Percentiles rank a stretch among this genome's conserved stretches.
phyloP scores from a whole-genome alignment of 2,888 invertebrate species.

The Esperia sulphurella region DNA sequence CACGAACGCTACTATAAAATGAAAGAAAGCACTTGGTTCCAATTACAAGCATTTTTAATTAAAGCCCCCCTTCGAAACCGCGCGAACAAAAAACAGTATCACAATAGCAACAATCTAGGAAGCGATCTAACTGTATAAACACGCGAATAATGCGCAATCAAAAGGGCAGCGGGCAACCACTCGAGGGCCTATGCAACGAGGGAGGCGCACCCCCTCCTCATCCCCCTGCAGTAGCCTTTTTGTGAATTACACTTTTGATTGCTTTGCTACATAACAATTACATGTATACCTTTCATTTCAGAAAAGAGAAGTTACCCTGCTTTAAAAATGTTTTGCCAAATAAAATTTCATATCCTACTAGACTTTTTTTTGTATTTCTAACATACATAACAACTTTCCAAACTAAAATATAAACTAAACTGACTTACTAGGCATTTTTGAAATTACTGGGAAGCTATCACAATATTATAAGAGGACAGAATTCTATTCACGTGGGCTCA shows the following conservation, averaged over 20 bases:
- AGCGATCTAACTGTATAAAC: constrained; percentile 78
- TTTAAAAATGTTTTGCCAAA: not conserved
- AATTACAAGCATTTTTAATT: constrained; percentile 72
- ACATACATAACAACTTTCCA: too few species aligned
- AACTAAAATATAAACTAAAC: too few species aligned
- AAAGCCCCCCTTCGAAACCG: constrained; percentile 64
- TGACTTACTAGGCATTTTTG: too few species aligned
- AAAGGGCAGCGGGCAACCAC: constrained; percentile 69
- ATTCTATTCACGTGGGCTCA: too few species aligned
- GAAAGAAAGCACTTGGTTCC: constrained; percentile 43
- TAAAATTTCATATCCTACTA: too few species aligned
- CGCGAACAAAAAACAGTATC: constrained; percentile 64
- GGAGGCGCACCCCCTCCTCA: constrained; percentile 11
- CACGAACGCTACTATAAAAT: constrained; percentile 15
- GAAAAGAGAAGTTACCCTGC: not conserved
- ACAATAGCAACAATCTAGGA: constrained; percentile 78
- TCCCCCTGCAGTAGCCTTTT: constrained; percentile 30
- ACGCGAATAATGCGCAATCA: constrained; percentile 77
- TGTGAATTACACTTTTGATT: constrained; percentile 64
- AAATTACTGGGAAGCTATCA: too few species aligned
- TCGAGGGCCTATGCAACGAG: constrained; percentile 53
- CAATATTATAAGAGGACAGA: too few species aligned
- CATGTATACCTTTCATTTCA: constrained; percentile 10
- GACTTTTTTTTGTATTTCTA: too few species aligned
- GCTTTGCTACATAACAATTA: constrained; percentile 37